phyloP scores from a whole-genome alignment of 2,797 vertebrate species.

The Florisuga fusca region DNA sequence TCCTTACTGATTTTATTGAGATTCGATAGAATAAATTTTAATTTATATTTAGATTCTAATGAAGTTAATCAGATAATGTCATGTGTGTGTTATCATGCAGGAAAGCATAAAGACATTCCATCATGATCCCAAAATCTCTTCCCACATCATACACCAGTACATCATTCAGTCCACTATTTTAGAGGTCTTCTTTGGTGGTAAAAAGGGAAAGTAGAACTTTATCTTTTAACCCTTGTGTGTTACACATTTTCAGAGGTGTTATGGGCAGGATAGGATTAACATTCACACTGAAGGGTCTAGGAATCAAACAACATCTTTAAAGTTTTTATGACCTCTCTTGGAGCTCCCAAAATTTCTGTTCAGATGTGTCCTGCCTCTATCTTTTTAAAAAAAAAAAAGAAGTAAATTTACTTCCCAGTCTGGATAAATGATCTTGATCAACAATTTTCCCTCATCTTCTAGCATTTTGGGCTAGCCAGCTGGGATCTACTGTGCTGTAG shows the following conservation, averaged over 20 bases:
- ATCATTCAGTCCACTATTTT: background rate
- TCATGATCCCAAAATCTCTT: background rate
- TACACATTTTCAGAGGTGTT: background rate
- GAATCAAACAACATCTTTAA: background rate
- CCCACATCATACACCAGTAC: background rate
- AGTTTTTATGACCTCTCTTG: background rate
- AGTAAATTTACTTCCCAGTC: background rate
- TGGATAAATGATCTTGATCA: background rate
- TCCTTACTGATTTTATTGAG: background rate
- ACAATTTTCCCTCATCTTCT: background rate
- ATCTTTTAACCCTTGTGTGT: background rate
- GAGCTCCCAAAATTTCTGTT: background rate
- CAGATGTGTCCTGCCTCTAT: background rate
- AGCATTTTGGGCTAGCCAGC: background rate
- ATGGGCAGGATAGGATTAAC: background rate
- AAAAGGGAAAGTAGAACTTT: background rate
- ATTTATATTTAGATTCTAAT: background rate
- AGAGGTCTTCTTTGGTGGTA: background rate
- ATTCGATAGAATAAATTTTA: background rate
- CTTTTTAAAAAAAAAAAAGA: background rate
- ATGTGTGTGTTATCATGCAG: background rate
- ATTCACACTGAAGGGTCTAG: background rate
- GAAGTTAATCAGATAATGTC: background rate
- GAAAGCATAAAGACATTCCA: accelerated
- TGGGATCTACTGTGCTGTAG: background rate